Evolutionary conservation across 2,113 vertebrate species (phyloP).

Genomic region (Corvus hawaiiensis): DNA sequence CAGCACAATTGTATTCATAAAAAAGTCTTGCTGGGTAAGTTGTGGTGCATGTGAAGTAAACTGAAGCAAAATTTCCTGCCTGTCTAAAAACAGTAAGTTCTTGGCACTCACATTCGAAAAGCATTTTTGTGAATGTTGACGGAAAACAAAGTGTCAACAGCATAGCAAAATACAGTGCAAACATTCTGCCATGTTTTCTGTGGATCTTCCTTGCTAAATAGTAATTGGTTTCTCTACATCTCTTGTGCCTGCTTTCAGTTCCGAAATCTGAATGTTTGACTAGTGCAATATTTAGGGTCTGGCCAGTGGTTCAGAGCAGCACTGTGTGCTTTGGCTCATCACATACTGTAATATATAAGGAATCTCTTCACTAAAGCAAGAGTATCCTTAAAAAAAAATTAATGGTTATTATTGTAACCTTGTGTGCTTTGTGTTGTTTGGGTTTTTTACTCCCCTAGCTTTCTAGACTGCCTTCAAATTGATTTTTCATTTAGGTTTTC

Average conservation of each 20-base stretch:
- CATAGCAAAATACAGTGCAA: not conserved
- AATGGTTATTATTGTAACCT: not conserved
- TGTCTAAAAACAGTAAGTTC: not conserved
- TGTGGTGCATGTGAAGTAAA: not conserved
- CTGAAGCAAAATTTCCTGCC: not conserved
- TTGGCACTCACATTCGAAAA: constrained; percentile 25
- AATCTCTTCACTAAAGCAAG: not conserved
- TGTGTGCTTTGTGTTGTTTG: not conserved
- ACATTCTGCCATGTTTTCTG: not conserved
- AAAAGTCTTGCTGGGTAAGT: not conserved
- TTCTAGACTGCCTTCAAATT: not conserved
- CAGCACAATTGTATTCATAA: not conserved
- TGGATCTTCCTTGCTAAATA: not conserved
- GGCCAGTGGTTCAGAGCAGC: not conserved
- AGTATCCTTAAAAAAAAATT: not conserved
- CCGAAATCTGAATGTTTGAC: not conserved
- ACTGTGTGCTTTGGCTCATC: not conserved
- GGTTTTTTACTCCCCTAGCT: not conserved
- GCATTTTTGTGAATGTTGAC: constrained; percentile 20
- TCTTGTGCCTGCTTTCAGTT: not conserved
- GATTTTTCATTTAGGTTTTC: not conserved
- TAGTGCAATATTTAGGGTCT: not conserved
- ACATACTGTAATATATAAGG: not conserved
- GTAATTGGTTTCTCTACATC: not conserved
- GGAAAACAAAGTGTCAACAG: constrained; percentile 20